A percentile compares a stretch with the other conserved stretches of the same genome.
Conservation (phyloP, 2,888 invertebrate species). For the Cephus runcator region DNA sequence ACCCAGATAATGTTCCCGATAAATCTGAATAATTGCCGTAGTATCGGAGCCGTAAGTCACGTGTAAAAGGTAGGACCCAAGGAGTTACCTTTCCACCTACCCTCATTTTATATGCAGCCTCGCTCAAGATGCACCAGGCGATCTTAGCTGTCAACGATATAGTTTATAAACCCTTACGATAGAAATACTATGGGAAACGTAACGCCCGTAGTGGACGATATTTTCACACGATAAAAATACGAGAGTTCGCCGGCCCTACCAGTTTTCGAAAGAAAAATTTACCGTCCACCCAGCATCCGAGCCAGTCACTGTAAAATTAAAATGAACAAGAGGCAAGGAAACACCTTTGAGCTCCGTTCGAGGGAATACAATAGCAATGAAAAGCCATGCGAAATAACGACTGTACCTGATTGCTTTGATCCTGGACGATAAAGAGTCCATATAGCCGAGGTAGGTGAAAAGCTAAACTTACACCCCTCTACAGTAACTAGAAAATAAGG, state of each 20-base stretch:
- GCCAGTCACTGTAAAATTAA: background rate
- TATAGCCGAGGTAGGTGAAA: no score
- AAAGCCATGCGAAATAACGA: no score
- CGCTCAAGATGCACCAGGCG: background rate
- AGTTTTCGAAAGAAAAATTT: background rate
- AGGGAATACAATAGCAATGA: no score
- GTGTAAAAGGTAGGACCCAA: background rate
- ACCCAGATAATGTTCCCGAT: slow-evolving; percentile 9
- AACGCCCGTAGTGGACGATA: background rate
- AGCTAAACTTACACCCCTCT: no score
- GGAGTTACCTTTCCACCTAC: background rate
- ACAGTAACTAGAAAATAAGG: no score
- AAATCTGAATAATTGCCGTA: slow-evolving; percentile 15
- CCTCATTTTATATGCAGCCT: background rate
- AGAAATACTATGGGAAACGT: background rate
- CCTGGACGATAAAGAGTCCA: no score
- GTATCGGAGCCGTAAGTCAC: background rate
- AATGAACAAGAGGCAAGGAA: no score
- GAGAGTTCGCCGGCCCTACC: background rate
- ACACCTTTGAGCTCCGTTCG: no score
- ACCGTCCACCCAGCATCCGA: background rate
- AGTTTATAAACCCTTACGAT: background rate
- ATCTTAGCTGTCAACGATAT: background rate
- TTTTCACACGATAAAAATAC: background rate
- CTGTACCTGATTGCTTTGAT: no score